Percentiles rank a stretch among this genome's conserved stretches.
Conservation (phyloP, 2,888 invertebrate species). For the Eumacrocentrus americanus region DNA sequence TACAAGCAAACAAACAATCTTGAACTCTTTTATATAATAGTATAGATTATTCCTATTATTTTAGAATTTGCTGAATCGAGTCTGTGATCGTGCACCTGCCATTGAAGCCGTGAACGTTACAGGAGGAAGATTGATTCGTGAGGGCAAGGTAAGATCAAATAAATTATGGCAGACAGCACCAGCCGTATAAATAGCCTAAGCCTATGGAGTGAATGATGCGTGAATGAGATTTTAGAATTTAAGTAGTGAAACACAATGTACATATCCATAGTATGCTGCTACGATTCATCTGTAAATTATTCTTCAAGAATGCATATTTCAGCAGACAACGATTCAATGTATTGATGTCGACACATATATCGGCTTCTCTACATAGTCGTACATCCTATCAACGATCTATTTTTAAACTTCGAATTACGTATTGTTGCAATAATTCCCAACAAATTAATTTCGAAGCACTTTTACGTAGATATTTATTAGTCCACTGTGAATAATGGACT, state of each 20-base stretch:
- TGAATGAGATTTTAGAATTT: slow-evolving; percentile 46
- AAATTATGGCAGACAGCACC: slow-evolving; percentile 59
- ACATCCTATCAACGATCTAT: slow-evolving; percentile 26
- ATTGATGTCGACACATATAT: slow-evolving; percentile 33
- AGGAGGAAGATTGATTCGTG: slow-evolving; percentile 93
- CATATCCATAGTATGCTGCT: slow-evolving; percentile 19
- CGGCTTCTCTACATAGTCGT: slow-evolving; percentile 40
- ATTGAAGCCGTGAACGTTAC: slow-evolving; percentile 95
- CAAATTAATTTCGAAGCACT: neutral
- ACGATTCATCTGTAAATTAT: slow-evolving; percentile 22
- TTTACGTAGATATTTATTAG: neutral
- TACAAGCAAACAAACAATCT: too few relatives aligned
- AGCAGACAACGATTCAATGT: slow-evolving; percentile 42
- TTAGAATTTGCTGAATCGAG: slow-evolving; percentile 90
- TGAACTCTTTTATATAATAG: neutral
- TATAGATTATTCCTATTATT: slow-evolving; percentile 3
- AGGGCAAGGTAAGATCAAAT: slow-evolving; percentile 92
- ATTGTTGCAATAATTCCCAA: neutral
- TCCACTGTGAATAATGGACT: neutral
- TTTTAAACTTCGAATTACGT: slow-evolving; percentile 6
- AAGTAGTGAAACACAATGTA: slow-evolving; percentile 31
- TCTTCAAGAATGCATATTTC: slow-evolving; percentile 39
- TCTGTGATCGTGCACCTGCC: slow-evolving; percentile 90
- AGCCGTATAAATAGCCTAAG: slow-evolving; percentile 45
- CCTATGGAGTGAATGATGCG: slow-evolving; percentile 49